Conservation (phyloP, 2,888 invertebrate genomes). For the Chromoteleia sp. region DNA sequence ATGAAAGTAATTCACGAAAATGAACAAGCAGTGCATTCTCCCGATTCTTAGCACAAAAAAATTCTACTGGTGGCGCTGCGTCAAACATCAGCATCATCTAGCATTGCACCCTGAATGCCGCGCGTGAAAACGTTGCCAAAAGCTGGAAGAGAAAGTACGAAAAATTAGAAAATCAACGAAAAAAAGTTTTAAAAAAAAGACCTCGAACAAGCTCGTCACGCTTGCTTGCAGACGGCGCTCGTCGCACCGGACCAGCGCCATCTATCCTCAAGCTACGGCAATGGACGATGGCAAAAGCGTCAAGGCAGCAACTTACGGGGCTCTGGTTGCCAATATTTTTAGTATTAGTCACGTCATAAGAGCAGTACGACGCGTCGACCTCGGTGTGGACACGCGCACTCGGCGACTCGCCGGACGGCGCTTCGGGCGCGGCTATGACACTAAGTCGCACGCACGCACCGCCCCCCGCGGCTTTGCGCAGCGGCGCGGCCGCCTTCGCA, state of each 20-base stretch:
- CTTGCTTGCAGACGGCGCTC: conserved; percentile 18
- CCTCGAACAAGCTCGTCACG: too few relatives aligned
- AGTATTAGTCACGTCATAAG: conserved; percentile 82
- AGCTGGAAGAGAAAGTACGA: too few relatives aligned
- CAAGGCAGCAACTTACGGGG: conserved; percentile 76
- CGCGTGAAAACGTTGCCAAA: too few relatives aligned
- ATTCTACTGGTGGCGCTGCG: too few relatives aligned
- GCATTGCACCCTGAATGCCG: too few relatives aligned
- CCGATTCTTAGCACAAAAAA: too few relatives aligned
- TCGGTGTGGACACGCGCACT: conserved; percentile 87
- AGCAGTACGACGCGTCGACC: conserved; percentile 87
- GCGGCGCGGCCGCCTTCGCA: conserved; percentile 76
- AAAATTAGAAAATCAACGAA: too few relatives aligned
- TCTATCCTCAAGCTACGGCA: neutral
- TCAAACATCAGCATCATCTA: too few relatives aligned
- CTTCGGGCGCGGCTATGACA: conserved; percentile 86
- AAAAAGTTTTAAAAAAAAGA: too few relatives aligned
- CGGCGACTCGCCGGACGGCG: conserved; percentile 85
- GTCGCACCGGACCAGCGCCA: conserved; percentile 30
- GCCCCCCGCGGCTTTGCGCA: conserved; percentile 85
- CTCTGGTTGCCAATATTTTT: conserved; percentile 83
- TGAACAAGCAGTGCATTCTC: too few relatives aligned
- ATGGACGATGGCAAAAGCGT: neutral
- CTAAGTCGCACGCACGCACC: conserved; percentile 90
- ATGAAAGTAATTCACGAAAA: too few relatives aligned